Conservation (phyloP, 2,888 invertebrate genomes). For the Pollenia amentaria region DNA sequence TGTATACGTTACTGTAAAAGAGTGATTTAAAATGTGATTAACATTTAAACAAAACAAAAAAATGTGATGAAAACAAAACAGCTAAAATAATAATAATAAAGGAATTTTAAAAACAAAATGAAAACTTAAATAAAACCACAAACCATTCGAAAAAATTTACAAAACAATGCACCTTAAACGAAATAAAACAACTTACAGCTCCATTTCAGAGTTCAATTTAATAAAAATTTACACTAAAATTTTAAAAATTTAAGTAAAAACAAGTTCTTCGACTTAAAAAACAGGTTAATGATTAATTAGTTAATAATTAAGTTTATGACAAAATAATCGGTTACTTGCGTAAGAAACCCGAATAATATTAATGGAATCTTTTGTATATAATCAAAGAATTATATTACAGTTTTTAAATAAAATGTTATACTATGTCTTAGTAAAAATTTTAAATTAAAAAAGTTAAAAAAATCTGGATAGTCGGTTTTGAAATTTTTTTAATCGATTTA, state of each 20-base stretch:
- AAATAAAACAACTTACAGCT: slow-evolving; percentile 33
- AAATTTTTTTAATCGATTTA: too few species aligned
- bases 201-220: slow-evolving; percentile 27
- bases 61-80: slow-evolving; percentile 64
- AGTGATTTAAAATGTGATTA: slow-evolving; percentile 70
- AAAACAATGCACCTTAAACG: slow-evolving; percentile 12
- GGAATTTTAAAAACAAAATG: slow-evolving; percentile 2
- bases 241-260: neutral
- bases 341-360: too few species aligned
- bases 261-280: too few species aligned
- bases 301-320: too few species aligned
- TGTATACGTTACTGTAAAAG: slow-evolving; percentile 65
- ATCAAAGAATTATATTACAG: too few species aligned
- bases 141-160: slow-evolving; percentile 32
- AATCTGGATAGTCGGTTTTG: too few species aligned
- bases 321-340: too few species aligned
- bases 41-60: slow-evolving; percentile 62
- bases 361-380: too few species aligned
- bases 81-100: slow-evolving; percentile 23
- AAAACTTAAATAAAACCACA: slow-evolving; percentile 27
- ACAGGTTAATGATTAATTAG: too few species aligned
- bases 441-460: too few species aligned
- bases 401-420: too few species aligned
- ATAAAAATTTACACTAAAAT: neutral
- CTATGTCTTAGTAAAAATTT: too few species aligned